Evolutionary conservation across 2,888 invertebrate species (phyloP).

Genomic region (Diarsia rubi): DNA sequence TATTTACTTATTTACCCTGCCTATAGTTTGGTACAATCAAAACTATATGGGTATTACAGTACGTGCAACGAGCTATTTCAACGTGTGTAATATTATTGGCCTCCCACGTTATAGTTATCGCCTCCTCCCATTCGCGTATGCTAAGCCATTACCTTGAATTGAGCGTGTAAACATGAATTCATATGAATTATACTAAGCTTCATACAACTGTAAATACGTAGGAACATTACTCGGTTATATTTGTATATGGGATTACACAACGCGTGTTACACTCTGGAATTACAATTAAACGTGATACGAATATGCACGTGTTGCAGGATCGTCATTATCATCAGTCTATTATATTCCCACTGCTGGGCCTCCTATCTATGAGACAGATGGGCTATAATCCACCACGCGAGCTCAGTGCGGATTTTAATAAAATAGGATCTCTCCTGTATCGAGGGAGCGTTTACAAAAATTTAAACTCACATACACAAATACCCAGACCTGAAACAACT

Average conservation of each 20-base stretch:
- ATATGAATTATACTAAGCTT: constrained; percentile 8
- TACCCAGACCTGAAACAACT: too few species aligned
- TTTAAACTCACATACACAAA: too few species aligned
- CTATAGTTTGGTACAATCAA: not conserved
- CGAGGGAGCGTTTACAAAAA: too few species aligned
- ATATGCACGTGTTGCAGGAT: not conserved
- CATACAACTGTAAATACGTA: not conserved
- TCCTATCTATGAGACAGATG: too few species aligned
- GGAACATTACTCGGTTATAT: not conserved
- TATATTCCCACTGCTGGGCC: too few species aligned
- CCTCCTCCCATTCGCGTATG: not conserved
- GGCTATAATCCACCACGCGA: too few species aligned
- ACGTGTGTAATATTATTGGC: not conserved
- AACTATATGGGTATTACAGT: not conserved
- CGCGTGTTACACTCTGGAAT: not conserved
- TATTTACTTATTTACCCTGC: not conserved
- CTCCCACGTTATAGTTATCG: not conserved
- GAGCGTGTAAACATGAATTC: not conserved
- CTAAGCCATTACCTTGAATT: constrained; percentile 14
- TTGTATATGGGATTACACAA: not conserved
- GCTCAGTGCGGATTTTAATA: too few species aligned
- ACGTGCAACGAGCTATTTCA: constrained; percentile 6
- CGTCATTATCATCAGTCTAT: too few species aligned
- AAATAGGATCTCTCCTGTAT: too few species aligned
- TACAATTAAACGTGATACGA: not conserved